Base-by-base conservation (phyloP, 2,888 invertebrate genomes). In the Caenorhabditis becei region DNA sequence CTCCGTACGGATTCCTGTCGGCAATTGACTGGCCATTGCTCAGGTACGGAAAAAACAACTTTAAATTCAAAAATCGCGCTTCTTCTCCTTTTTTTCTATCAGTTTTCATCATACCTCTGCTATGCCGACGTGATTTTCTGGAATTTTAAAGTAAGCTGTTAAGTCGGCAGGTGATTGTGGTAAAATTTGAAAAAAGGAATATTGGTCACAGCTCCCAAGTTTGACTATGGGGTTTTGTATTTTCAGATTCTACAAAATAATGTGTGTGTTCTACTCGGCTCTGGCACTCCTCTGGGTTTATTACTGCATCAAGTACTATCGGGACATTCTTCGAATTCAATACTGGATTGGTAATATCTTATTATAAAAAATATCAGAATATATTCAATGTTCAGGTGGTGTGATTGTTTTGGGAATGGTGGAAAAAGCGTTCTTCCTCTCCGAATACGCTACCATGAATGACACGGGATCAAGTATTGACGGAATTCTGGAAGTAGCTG, bases 11-110 rank as follows among this genome's bases (percentile, higher is more conserved):
- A 0, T 96, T 95, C 91, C 93, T 97, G 53, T 96, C 96, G 0
- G 96, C 96, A 7, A 94, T 94, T 0, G 96, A 96, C 91, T 96
- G 95, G 94, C 96, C 96, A 0, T 92, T 96, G 5, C 92, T 96
- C 7, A 72, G 86, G 86, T 85, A 35, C 3, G 41, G 16, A 41
- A 41, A 41, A 41, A 16, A 16, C 32, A 32, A 1, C 24, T 16
- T 28, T 44, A n/a, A n/a, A n/a, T n/a, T n/a, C n/a, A n/a, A n/a
- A n/a, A n/a, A n/a, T n/a, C n/a, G n/a, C n/a, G n/a, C n/a, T n/a
- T n/a, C n/a, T n/a, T n/a, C n/a, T n/a, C n/a, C n/a, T n/a, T n/a
- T n/a, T n/a, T n/a, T n/a, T n/a, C n/a, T n/a, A n/a, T n/a, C n/a
- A n/a, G n/a, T n/a, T n/a, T n/a, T n/a, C n/a, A n/a, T n/a, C n/a